Conservation (phyloP, 2,888 invertebrate species). For the Dryobota labecula region DNA sequence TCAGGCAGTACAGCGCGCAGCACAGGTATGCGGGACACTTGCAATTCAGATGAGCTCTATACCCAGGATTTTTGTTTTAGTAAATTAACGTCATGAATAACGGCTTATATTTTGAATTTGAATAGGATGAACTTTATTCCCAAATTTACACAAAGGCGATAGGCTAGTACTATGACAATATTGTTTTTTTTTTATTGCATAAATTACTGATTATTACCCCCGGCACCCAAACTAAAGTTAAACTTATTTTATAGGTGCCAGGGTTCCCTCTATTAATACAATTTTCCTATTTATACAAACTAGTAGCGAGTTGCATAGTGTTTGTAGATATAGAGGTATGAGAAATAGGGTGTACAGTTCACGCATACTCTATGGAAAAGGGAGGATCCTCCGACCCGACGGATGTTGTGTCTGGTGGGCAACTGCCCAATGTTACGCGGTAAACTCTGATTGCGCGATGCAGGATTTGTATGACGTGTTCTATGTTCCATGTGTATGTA, state of each 20-base stretch:
- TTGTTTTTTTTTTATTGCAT: background rate
- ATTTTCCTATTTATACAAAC: background rate
- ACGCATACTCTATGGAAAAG: too few species aligned
- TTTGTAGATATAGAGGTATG: too few species aligned
- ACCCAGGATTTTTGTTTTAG: too few species aligned
- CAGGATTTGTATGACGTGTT: too few species aligned
- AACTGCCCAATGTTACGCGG: too few species aligned
- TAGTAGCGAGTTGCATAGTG: background rate
- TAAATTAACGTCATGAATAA: too few species aligned
- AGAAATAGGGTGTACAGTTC: too few species aligned
- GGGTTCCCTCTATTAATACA: background rate
- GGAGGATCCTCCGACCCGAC: too few species aligned
- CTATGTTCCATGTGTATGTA: too few species aligned
- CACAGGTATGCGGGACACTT: conserved; percentile 24
- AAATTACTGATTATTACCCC: background rate
- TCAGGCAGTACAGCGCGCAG: conserved; percentile 92
- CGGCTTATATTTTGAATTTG: background rate
- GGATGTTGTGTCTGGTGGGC: too few species aligned
- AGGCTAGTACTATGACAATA: background rate
- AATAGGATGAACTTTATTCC: background rate
- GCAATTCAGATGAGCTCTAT: too few species aligned
- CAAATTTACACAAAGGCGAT: background rate
- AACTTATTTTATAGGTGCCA: background rate
- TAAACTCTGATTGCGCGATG: too few species aligned
- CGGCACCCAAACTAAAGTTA: background rate